Base-by-base conservation (phyloP, 35 echinoderm and acorn worm genomes). In the Strongylocentrotus purpuratus region DNA sequence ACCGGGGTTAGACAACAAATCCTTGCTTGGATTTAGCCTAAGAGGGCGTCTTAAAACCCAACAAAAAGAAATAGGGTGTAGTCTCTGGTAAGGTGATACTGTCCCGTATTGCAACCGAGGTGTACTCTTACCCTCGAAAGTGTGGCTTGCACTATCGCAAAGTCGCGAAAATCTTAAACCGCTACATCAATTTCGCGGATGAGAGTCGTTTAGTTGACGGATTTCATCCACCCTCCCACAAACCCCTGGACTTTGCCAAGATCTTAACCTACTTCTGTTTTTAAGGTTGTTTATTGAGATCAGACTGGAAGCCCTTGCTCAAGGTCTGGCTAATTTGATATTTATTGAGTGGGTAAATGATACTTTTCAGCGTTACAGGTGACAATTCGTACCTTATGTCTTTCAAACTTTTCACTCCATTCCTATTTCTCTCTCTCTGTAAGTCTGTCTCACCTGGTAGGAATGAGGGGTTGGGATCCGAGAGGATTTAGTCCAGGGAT, bases 241-340 rank as follows among this genome's bases (percentile, higher is more conserved):
- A 46, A 41, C 45, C 45, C 45, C 33, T 46, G 31, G 32, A 46
- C 87, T 33, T 41, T 41, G n/a, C 25, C 32, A 89, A 89, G 87
- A 89, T 41, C 45, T 89, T 89, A 89, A 89, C 87, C 87, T 89
- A 89, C 87, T 89, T 89, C 45, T 18, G 32, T 20, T 89, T 89
- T 41, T 89, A 89, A 10, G 45, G 45, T 41, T 89, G 87, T 93
- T 93, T 93, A 93, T 58, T 93, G 33, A 93, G 48, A 93, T 93
- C 32, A 4, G 48, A 58, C 31, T 50, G 18, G 32, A 58, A 93
- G 46, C 48, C 46, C 25, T 58, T 55, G 45, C 33, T 93, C 91
- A 93, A 93, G 91, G 91, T 93, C 91, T 93, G 46, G 31, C 47
- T 46, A 93, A 93, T 31, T 93, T 93, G 91, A 93, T 50, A 47